Evolutionary conservation across 2,113 vertebrate species (phyloP), one percentile per base, ranked within the genome.

Genomic region (Rhea americana): DNA sequence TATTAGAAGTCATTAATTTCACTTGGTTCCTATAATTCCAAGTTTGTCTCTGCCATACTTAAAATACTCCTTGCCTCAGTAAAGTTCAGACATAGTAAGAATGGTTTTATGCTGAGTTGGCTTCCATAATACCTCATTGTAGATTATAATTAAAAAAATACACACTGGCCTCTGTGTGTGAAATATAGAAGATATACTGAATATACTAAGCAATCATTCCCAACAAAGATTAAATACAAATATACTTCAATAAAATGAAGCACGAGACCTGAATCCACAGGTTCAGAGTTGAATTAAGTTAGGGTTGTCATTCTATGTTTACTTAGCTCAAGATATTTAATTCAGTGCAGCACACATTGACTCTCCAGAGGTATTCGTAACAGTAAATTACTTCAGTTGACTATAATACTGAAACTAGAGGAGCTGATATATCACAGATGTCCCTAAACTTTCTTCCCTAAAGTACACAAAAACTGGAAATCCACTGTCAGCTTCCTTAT

Each of bases 211-310:
- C 28, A 82, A 8, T 37, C 79, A 48, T 53, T 89, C 28, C 58
- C 62, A 70, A 19, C 66, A 92, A 86, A 85, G 71, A 93, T 63
- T n/a, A 82, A 89, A 73, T 55, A 92, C 71, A 91, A 87, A 82
- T 20, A 89, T 13, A 67, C 45, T 32, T 28, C 55, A 70, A 8
- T 62, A 86, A 89, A 71, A 87, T 39, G 59, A 89, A 93, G 82
- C 73, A 53, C 50, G 71, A 85, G 75, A 62, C 26, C 71, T 16
- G 62, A 92, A 91, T 58, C 35, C 58, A 63, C 45, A 17, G 89
- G 89, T 91, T 91, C 85, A 79, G 81, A 79, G 89, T 77, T 87
- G 85, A 92, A 93, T 89, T 73, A 87, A 90, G 77, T 82, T 56
- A 32, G n/a, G 59, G 63, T 63, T 91, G 84, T 70, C 67, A 47